These are phyloP conservation scores for Thalassophryne amazonica DNA, from an alignment of 2,797 vertebrate species.

Conservation along the genomic window DNA sequence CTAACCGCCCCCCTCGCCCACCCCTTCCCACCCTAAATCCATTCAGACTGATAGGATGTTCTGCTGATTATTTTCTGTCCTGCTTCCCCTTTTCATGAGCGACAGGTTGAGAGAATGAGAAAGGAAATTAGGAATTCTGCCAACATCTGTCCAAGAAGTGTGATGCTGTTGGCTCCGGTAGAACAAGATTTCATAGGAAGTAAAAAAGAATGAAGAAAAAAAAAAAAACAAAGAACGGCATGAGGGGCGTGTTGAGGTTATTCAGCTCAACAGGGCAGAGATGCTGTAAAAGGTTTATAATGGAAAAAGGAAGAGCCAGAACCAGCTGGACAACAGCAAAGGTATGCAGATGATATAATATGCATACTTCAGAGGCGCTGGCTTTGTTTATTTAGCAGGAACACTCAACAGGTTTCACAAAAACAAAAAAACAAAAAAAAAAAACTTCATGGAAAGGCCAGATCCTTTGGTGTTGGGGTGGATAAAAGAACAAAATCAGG, in stretches of 20 bases:
- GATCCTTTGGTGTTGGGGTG: too few species aligned
- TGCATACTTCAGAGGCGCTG: not conserved
- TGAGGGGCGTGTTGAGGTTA: slow-evolving; percentile 4
- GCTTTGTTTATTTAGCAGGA: not conserved
- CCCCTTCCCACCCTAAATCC: too few species aligned
- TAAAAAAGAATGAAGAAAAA: not conserved
- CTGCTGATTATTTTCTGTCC: slow-evolving; percentile 76
- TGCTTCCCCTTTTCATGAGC: slow-evolving; percentile 64
- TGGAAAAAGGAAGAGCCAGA: slow-evolving; percentile 28
- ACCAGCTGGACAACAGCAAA: slow-evolving; percentile 43
- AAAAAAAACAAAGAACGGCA: not conserved
- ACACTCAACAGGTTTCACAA: too few species aligned
- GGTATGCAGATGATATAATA: slow-evolving; percentile 10
- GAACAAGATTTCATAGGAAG: slow-evolving; percentile 19
- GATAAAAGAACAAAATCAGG: too few species aligned
- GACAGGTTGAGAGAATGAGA: slow-evolving; percentile 66
- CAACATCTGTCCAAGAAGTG: slow-evolving; percentile 69
- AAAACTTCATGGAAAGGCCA: too few species aligned
- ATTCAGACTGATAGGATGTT: slow-evolving; percentile 86
- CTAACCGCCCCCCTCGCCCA: too few species aligned
- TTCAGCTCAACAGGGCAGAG: slow-evolving; percentile 10
- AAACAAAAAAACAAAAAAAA: too few species aligned
- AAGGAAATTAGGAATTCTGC: slow-evolving; percentile 66
- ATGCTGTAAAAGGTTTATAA: slow-evolving; percentile 23
- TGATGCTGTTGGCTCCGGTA: slow-evolving; percentile 9